These are phyloP conservation scores for Chamaetylas fuelleborni DNA, from an alignment of 2,113 vertebrate genomes.

Conservation along the genomic window DNA sequence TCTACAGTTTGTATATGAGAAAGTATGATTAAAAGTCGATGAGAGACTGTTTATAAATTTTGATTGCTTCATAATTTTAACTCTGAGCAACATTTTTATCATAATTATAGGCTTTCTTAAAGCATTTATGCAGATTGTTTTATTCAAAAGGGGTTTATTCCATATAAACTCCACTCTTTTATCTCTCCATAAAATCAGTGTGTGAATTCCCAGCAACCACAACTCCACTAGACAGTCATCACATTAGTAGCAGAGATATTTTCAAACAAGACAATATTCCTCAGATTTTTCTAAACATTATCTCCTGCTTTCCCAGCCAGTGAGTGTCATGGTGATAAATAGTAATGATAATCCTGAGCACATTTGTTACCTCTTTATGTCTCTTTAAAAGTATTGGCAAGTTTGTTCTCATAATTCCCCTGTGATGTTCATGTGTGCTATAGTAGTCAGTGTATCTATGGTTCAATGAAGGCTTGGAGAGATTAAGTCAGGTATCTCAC, in stretches of 20 bases:
- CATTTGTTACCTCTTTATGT: neutral
- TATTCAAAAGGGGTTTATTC: constrained; percentile 82
- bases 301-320: neutral
- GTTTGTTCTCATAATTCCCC: neutral
- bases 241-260: neutral
- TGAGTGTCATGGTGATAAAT: neutral
- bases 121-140: constrained; percentile 85
- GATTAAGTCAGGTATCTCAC: neutral
- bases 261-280: neutral
- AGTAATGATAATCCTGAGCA: neutral
- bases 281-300: neutral
- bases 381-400: neutral
- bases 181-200: constrained; percentile 76
- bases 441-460: neutral
- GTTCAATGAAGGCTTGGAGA: neutral
- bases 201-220: constrained; percentile 67
- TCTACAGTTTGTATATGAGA: constrained; percentile 79
- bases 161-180: constrained; percentile 81
- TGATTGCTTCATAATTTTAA: constrained; percentile 89
- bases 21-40: constrained; percentile 86
- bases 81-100: constrained; percentile 88
- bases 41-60: constrained; percentile 87
- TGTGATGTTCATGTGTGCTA: neutral
- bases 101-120: constrained; percentile 87
- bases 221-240: constrained; percentile 52